A percentile compares a stretch with the other conserved stretches of the same genome.
Evolutionary conservation across 1,140 invertebrate genomes (phyloP).

Genomic region (Sesamia nonagrioides): DNA sequence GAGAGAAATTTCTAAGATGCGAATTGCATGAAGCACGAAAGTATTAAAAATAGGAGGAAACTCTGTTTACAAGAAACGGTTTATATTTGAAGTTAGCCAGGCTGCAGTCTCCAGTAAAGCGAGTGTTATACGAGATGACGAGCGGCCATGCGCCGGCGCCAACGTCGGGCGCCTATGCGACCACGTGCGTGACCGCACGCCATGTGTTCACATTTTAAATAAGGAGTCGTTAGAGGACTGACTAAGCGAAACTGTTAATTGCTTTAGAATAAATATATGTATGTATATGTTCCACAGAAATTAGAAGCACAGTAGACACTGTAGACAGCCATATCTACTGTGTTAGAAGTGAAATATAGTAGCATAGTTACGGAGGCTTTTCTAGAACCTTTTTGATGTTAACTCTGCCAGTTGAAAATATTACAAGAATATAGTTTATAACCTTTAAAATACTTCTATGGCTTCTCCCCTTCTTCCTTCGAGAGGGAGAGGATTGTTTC

Average conservation of each 20-base stretch:
- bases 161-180: conserved; percentile 19
- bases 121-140: conserved; percentile 11
- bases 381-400: not conserved
- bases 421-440: no score
- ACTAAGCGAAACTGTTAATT: not conserved
- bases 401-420: no score
- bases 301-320: no score
- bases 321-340: no score
- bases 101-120: not conserved
- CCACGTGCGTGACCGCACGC: conserved; percentile 35
- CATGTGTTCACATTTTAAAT: conserved; percentile 4
- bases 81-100: not conserved
- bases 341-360: no score
- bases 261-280: no score
- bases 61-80: not conserved
- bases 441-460: no score
- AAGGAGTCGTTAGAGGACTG: not conserved
- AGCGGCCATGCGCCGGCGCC: conserved; percentile 28
- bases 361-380: not conserved
- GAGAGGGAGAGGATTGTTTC: no score
- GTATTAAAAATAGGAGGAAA: not conserved
- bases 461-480: no score
- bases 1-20: not conserved
- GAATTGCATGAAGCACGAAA: not conserved
- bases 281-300: no score